These are phyloP conservation scores for Trachythela sp. DNA, from an alignment of 64 coral and sea anemone species.

Conservation along the genomic window DNA sequence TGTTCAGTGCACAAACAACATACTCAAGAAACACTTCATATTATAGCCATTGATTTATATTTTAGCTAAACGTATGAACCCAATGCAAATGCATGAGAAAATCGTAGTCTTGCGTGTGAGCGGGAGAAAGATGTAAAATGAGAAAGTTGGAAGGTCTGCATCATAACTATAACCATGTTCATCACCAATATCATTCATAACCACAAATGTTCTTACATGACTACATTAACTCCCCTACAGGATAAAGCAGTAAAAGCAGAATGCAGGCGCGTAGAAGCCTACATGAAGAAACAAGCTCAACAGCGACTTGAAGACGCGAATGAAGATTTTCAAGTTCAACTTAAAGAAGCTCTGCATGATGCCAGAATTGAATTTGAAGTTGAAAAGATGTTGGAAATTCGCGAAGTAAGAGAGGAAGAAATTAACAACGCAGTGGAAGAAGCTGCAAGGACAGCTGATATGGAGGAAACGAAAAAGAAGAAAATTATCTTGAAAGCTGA, in stretches of 20 bases:
- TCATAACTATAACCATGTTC: no score
- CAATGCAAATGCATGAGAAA: no score
- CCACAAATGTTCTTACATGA: not conserved
- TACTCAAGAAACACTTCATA: no score
- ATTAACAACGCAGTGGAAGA: conserved; percentile 27
- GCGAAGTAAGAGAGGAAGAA: conserved; percentile 52
- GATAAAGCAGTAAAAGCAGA: conserved; percentile 98
- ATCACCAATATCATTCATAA: no score
- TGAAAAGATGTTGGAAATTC: conserved; percentile 53
- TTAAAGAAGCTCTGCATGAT: conserved; percentile 57
- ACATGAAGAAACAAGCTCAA: conserved; percentile 85
- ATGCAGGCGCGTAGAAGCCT: conserved; percentile 79
- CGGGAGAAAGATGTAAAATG: no score
- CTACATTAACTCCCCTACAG: conserved; percentile 25
- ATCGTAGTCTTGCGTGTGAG: no score
- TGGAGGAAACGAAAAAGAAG: conserved; percentile 79
- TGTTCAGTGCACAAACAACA: no score
- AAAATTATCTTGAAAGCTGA: conserved; percentile 70
- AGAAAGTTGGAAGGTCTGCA: no score
- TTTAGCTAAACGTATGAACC: no score
- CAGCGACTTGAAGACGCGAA: conserved; percentile 86
- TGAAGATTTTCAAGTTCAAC: conserved; percentile 65
- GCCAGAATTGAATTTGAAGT: conserved; percentile 61
- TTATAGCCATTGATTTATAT: no score
- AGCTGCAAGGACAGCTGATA: conserved; percentile 39